These are phyloP conservation scores for Astropecten irregularis DNA, from an alignment of 53 echinoderm and acorn worm species.

Conservation along the genomic window DNA sequence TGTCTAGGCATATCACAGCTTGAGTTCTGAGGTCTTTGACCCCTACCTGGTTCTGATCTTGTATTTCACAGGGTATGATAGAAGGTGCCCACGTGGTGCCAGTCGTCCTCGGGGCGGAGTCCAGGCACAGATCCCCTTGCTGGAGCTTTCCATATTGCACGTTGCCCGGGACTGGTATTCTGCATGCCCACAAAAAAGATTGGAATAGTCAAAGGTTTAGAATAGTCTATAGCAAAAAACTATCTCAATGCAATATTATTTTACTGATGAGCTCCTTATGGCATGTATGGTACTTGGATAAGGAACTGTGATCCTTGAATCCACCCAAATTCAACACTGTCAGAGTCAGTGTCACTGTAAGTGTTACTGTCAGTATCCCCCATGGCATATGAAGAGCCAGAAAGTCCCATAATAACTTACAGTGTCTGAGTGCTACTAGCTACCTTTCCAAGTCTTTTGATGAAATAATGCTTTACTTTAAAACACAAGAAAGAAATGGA, in stretches of 20 bases:
- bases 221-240: neutral
- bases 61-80: constrained; percentile 63
- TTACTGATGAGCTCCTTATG: neutral
- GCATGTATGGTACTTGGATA: neutral
- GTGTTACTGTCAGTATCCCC: too few relatives aligned
- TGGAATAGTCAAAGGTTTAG: neutral
- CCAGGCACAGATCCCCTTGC: constrained; percentile 76
- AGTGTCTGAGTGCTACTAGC: too few relatives aligned
- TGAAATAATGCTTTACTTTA: too few relatives aligned
- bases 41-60: constrained; percentile 78
- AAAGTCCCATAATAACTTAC: too few relatives aligned
- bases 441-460: too few relatives aligned
- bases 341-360: too few relatives aligned
- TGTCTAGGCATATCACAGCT: too few relatives aligned
- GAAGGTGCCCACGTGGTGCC: constrained; percentile 83
- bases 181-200: neutral
- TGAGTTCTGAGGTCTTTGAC: too few relatives aligned
- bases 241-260: neutral
- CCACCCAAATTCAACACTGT: too few relatives aligned
- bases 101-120: constrained; percentile 72
- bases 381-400: too few relatives aligned
- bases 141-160: constrained; percentile 85
- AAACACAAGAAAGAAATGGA: too few relatives aligned
- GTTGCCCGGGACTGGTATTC: constrained; percentile 67
- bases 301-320: neutral